Percentiles rank a stretch among this genome's conserved stretches.
phyloP scores from a whole-genome alignment of 1,140 invertebrate species.

The Nebria ingens region DNA sequence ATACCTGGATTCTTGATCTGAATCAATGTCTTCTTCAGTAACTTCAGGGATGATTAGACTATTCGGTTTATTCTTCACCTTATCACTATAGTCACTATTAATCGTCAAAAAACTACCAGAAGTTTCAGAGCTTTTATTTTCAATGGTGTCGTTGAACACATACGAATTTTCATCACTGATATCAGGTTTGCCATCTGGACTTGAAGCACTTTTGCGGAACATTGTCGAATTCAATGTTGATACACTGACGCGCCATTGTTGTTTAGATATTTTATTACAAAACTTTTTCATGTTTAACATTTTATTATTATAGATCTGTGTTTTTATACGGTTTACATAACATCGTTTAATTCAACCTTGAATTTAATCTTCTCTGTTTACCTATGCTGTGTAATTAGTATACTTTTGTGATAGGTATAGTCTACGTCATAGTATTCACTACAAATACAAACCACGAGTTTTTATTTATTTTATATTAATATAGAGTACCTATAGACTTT shows the following conservation, averaged over 20 bases:
- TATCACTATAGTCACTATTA: not conserved
- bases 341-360: not conserved
- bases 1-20: conserved; percentile 1
- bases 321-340: not conserved
- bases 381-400: not conserved
- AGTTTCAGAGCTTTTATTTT: not conserved
- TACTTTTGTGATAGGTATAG: not conserved
- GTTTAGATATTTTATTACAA: conserved; percentile 28
- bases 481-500: not conserved
- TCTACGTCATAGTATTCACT: not conserved
- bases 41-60: not conserved
- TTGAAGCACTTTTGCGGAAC: conserved; percentile 20
- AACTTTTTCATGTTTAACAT: conserved; percentile 30
- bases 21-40: not conserved
- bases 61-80: not conserved
- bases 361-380: not conserved
- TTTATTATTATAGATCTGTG: not conserved
- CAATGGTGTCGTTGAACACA: not conserved
- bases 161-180: conserved; percentile 3
- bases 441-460: not conserved
- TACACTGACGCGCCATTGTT: conserved; percentile 30
- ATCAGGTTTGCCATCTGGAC: conserved; percentile 16
- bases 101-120: conserved; percentile 1
- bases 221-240: conserved; percentile 26
- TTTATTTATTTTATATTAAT: not conserved